Evolutionary conservation across 1,140 invertebrate species (phyloP).

Genomic region (Orius insidiosus): DNA sequence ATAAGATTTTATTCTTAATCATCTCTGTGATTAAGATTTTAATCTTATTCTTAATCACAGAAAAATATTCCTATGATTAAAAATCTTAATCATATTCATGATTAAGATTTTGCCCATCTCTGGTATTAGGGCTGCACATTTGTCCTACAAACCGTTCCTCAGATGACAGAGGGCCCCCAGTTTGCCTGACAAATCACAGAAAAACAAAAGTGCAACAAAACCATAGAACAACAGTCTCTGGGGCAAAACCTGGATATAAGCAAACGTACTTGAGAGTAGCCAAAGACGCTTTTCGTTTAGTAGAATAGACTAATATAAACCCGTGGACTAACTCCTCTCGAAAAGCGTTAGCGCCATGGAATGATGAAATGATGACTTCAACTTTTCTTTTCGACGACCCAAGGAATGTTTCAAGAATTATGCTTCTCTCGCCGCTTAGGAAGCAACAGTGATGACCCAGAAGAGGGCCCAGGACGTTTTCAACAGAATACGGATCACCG

Average conservation of each 20-base stretch:
- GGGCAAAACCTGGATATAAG: slow-evolving; percentile 1
- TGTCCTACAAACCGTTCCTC: no score
- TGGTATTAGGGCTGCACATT: no score
- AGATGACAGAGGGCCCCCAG: no score
- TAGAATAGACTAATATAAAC: slow-evolving; percentile 89
- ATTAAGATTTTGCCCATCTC: no score
- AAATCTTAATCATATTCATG: no score
- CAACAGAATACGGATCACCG: slow-evolving; percentile 82
- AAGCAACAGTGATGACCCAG: slow-evolving; percentile 75
- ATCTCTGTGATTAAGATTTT: no score
- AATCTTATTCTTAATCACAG: no score
- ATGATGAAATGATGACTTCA: slow-evolving; percentile 87
- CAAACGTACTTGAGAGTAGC: slow-evolving; percentile 79
- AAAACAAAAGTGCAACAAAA: no score
- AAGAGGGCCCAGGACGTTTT: slow-evolving; percentile 77
- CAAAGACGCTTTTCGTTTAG: slow-evolving; percentile 85
- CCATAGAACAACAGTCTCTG: no score
- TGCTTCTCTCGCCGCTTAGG: slow-evolving; percentile 67
- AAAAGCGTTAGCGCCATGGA: slow-evolving; percentile 84
- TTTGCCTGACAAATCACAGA: no score
- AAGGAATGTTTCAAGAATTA: slow-evolving; percentile 78
- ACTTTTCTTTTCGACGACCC: slow-evolving; percentile 76
- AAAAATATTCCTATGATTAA: no score
- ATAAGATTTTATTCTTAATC: no score
- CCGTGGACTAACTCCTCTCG: slow-evolving; percentile 87